Evolutionary conservation across 2,888 invertebrate genomes (phyloP), one percentile per base, ranked within the genome.

Genomic region (Drepana falcataria): DNA sequence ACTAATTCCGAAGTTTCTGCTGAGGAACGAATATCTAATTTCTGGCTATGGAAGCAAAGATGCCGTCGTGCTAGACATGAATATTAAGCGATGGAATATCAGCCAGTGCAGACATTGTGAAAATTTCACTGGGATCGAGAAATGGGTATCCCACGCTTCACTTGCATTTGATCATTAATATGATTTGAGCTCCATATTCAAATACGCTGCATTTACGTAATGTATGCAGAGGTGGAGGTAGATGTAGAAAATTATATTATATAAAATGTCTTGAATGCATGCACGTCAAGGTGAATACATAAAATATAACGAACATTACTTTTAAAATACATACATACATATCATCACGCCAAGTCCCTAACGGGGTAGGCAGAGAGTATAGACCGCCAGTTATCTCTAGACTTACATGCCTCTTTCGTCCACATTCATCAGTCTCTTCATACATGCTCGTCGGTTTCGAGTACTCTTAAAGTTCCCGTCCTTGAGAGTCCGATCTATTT

Each of bases 71-170:
- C 79, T 69, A 77, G 79, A 75, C 74, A 80, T 83, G 85, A 86
- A 86, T 86, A 86, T 85, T 85, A 82, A 86, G 79, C 77, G 71
- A 59, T 68, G 9, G 82, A 82, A 83, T 85, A 83, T 82, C 80
- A 75, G 73, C 73, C 64, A 65, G 73, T 75, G 80, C 79, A 83
- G 82, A 83, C 84, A 79, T 79, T 79, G 79, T 79, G 81, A 79
- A 81, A 82, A 82, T 81, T 21, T 78, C 80, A 77, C 74, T 79
- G 60, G 66, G 66, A 81, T 81, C 76, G 73, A 74, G 81, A 76
- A 85, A 84, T 83, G 81, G 80, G 83, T 83, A 83, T 84, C 72
- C 67, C 58, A 80, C 79, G 83, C 75, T 83, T 77, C 80, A 80
- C 75, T 81, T 79, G 75, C 75, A 76, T 79, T 79, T 75, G 76